Percentiles rank a stretch among this genome's conserved stretches.
phyloP scores from a whole-genome alignment of 2,797 vertebrate species.

The Pangasius sanitwongsei region DNA sequence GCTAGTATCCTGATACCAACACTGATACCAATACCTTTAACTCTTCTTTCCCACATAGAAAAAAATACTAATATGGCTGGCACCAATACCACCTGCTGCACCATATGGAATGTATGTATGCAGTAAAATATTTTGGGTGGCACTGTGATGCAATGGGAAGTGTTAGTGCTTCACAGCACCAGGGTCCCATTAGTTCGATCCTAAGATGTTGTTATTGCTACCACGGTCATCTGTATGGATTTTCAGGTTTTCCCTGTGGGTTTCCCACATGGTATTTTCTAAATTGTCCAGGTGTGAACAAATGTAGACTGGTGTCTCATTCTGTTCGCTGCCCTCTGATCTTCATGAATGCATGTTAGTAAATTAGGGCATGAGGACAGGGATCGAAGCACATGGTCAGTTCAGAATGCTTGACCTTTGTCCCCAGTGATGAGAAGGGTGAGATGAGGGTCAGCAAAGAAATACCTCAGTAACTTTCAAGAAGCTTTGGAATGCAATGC shows the following conservation, averaged over 20 bases:
- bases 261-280: background rate
- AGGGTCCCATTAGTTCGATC: background rate
- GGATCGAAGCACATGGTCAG: conserved; percentile 4
- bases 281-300: background rate
- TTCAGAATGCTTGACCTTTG: conserved; percentile 18
- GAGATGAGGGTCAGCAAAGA: conserved; percentile 13
- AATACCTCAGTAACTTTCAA: conserved; percentile 8
- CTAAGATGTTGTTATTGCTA: background rate
- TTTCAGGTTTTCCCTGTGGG: background rate
- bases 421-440: background rate
- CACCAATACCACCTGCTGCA: background rate
- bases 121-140: background rate
- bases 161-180: background rate
- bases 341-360: conserved; percentile 1
- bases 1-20: background rate
- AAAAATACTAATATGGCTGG: background rate
- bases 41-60: background rate
- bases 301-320: background rate
- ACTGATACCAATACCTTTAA: background rate
- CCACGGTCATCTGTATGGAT: background rate
- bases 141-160: background rate
- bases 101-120: background rate
- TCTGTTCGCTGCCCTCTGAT: background rate
- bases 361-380: background rate
- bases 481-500: background rate